Evolutionary conservation across 2,888 invertebrate species (phyloP), one percentile per base, ranked within the genome.

Genomic region (Aethes cnicana): DNA sequence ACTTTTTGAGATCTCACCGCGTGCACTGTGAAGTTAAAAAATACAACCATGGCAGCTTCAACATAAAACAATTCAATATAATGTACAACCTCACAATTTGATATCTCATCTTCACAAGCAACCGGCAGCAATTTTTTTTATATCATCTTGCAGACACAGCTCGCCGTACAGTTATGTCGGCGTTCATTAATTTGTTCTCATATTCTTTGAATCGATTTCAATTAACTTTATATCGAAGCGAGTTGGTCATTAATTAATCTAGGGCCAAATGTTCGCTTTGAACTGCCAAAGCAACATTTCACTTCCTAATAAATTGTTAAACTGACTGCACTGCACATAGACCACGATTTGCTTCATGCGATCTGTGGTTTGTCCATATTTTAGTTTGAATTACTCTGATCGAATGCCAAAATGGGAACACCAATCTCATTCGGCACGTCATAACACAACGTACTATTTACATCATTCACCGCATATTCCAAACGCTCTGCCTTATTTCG

Each of bases 401-500:
- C 28, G 11, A 17, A 12, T 28, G 9, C 11, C 3, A 36, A 26
- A 12, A 25, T 9, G 17, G 16, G 3, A 26, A 12, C 18, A 18
- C 18, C 18, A 14, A 6, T 25, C 44, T 33, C 30, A 23, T 43
- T 41, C 39, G 36, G 41, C 53, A 54, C 46, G 47, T 58, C 44
- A 56, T 46, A 21, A 28, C 49, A 37, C 18, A 20, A 12, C 21
- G 28, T 55, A 46, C 50, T 47, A 57, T 64, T 80, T 80, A 62
- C 81, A 66, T 75, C 74, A 81, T 68, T 62, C 44, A 56, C 57
- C 67, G 61, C 64, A 68, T 74, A 69, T 65, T 70, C 67, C 72
- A 68, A 73, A 72, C 67, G 58, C 66, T 72, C 75, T 74, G 68
- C 67, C 63, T 72, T 74, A 74, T 75, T 75, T 69, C 68, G 72